Evolutionary conservation across 2,113 vertebrate species (phyloP).

Genomic region (Paracanthobrama guichenoti): DNA sequence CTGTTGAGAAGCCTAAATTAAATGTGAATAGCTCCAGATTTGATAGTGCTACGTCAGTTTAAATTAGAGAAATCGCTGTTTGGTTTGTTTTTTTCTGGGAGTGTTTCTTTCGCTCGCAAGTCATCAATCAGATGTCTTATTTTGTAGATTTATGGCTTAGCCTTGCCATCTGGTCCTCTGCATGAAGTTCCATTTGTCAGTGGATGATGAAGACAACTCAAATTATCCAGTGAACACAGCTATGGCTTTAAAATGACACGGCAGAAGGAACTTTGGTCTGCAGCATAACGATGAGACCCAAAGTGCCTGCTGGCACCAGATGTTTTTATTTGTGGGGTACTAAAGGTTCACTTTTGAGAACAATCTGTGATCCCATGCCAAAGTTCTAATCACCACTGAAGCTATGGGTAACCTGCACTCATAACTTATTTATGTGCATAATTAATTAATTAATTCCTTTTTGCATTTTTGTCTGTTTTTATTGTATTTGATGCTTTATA

Average conservation of each 20-base stretch:
- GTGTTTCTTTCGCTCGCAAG: constrained; percentile 17
- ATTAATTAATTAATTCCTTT: constrained; percentile 66
- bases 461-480: background rate
- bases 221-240: constrained; percentile 73
- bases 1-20: background rate
- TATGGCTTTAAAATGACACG: constrained; percentile 71
- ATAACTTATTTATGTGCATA: constrained; percentile 61
- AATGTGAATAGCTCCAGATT: constrained; percentile 18
- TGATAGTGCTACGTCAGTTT: constrained; percentile 29
- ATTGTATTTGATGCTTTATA: background rate
- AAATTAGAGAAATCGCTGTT: constrained; percentile 59
- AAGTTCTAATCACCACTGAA: constrained; percentile 63
- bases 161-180: constrained; percentile 76
- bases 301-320: constrained; percentile 76
- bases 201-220: constrained; percentile 72
- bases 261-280: constrained; percentile 66
- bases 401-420: constrained; percentile 26
- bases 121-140: constrained; percentile 71
- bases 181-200: constrained; percentile 74
- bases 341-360: constrained; percentile 70
- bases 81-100: constrained; percentile 62
- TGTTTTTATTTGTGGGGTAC: constrained; percentile 69
- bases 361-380: constrained; percentile 73
- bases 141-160: constrained; percentile 72
- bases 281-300: constrained; percentile 69